phyloP scores from a whole-genome alignment of 2,888 invertebrate species.

The Theodoxus fluviatilis region DNA sequence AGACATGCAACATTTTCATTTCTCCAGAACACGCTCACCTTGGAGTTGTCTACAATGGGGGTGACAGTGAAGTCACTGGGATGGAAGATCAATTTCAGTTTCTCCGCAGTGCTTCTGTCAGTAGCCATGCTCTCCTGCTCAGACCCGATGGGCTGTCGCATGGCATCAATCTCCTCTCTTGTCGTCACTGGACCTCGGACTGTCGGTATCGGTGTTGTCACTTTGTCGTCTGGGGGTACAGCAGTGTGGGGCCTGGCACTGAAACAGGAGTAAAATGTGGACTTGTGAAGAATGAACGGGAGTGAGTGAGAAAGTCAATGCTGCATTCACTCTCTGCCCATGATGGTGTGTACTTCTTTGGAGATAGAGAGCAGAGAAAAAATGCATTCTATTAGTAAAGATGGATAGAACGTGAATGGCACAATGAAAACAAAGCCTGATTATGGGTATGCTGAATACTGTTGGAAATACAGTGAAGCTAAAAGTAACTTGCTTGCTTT shows the following conservation, averaged over 20 bases:
- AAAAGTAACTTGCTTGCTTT: no score
- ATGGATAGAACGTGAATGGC: neutral
- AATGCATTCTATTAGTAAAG: neutral
- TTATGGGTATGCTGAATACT: no score
- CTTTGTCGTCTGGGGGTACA: constrained; percentile 55
- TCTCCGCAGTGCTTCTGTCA: constrained; percentile 26
- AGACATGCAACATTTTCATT: no score
- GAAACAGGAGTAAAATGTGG: no score
- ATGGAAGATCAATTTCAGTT: constrained; percentile 51
- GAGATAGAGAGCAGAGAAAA: neutral
- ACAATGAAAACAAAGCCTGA: neutral
- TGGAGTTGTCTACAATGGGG: constrained; percentile 60
- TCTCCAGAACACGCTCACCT: constrained; percentile 46
- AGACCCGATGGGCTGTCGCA: no score
- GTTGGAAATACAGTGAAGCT: no score
- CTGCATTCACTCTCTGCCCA: neutral
- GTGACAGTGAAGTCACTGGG: constrained; percentile 59
- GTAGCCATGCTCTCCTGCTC: constrained; percentile 28
- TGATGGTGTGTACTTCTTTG: neutral
- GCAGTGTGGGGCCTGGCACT: constrained; percentile 61
- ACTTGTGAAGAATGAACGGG: no score
- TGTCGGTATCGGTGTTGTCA: constrained; percentile 52
- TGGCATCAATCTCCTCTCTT: constrained; percentile 45
- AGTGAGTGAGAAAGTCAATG: no score
- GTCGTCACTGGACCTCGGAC: constrained; percentile 53